phyloP scores from a whole-genome alignment of 2,113 vertebrate species.

The Trochalopteron elliotii region DNA sequence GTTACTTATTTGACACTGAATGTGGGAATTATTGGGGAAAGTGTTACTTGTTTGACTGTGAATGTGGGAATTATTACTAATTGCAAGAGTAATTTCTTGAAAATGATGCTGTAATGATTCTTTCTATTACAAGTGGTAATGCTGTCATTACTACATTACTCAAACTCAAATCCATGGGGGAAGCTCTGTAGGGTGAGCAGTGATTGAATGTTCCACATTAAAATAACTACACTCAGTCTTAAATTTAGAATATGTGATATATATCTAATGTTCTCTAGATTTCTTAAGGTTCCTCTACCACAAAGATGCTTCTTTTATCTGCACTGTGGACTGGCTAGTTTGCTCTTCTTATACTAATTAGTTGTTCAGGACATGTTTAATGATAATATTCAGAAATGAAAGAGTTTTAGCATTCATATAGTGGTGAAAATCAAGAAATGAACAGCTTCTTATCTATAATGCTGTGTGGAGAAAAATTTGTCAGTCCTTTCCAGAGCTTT shows the following conservation, averaged over 20 bases:
- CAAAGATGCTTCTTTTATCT: neutral
- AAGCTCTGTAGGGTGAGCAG: constrained; percentile 40
- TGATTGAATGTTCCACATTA: constrained; percentile 59
- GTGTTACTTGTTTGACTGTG: constrained; percentile 47
- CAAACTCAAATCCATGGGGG: constrained; percentile 23
- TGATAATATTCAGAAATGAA: neutral
- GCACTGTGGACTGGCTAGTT: neutral
- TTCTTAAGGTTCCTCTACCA: constrained; percentile 8
- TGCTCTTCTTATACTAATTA: neutral
- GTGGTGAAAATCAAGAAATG: neutral
- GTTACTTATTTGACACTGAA: constrained; percentile 51
- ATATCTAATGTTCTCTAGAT: neutral
- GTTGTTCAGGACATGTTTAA: neutral
- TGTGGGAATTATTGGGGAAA: constrained; percentile 40
- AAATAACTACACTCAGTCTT: constrained; percentile 49
- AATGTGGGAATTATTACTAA: constrained; percentile 63
- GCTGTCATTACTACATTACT: constrained; percentile 58
- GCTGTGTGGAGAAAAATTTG: neutral
- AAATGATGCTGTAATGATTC: constrained; percentile 62
- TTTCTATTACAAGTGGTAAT: constrained; percentile 55
- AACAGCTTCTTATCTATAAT: neutral
- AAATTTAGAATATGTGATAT: constrained; percentile 30
- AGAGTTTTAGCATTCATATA: neutral
- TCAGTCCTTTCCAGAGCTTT: neutral
- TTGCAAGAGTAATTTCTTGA: constrained; percentile 63